phyloP scores from a whole-genome alignment of 2,113 vertebrate species.

The Etheostoma spectabile region DNA sequence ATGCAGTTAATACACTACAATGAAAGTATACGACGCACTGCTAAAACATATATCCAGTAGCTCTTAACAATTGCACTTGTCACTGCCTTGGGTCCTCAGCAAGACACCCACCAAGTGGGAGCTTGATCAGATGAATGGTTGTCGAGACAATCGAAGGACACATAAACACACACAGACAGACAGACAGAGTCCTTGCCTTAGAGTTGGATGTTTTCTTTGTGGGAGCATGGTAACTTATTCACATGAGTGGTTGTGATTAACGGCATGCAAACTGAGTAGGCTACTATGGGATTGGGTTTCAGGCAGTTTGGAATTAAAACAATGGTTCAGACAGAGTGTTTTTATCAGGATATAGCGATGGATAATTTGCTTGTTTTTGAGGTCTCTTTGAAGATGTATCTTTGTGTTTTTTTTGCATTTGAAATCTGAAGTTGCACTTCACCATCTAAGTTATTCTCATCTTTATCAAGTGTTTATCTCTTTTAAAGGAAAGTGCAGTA shows the following conservation, averaged over 20 bases:
- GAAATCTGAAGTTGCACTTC: constrained; percentile 1
- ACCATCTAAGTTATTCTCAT: not conserved
- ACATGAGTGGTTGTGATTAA: not conserved
- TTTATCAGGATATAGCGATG: not conserved
- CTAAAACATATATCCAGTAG: too few species aligned
- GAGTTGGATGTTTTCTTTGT: not conserved
- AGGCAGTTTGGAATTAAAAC: constrained; percentile 1
- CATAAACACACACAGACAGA: too few species aligned
- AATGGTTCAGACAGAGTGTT: not conserved
- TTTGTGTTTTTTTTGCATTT: not conserved
- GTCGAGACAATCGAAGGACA: too few species aligned
- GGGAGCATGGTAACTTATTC: not conserved
- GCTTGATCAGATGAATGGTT: too few species aligned
- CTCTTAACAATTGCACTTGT: too few species aligned
- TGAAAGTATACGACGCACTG: too few species aligned
- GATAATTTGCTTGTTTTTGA: not conserved
- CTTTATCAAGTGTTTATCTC: not conserved
- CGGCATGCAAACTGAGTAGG: not conserved
- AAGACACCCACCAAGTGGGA: too few species aligned
- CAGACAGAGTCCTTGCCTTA: too few species aligned
- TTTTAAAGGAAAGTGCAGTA: not conserved
- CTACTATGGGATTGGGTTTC: not conserved
- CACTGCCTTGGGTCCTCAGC: too few species aligned
- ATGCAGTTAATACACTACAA: too few species aligned
- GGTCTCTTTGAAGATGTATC: not conserved